These are phyloP conservation scores for Nephrotoma flavescens DNA, from an alignment of 2,888 invertebrate genomes.

Conservation along the genomic window DNA sequence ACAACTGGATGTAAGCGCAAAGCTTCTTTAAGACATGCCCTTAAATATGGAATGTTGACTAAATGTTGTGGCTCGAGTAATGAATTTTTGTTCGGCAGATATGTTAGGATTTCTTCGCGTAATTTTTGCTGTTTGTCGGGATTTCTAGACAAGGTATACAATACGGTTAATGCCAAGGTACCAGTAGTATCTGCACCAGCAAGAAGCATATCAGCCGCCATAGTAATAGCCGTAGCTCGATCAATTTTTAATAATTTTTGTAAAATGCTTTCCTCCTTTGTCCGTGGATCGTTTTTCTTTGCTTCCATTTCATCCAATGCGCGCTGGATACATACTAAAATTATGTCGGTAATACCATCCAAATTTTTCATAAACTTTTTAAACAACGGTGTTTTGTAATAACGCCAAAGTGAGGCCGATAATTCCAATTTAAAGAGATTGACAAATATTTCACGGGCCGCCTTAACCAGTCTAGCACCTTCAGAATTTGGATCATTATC, in stretches of 20 bases:
- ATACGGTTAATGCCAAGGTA: conserved; percentile 34
- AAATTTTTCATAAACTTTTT: conserved; percentile 17
- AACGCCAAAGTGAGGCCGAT: conserved; percentile 24
- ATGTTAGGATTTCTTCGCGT: conserved; percentile 37
- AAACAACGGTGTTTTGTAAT: conserved; percentile 21
- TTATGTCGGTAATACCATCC: conserved; percentile 17
- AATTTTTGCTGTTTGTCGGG: conserved; percentile 46
- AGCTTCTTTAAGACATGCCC: conserved; percentile 60
- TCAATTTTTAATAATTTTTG: conserved; percentile 47
- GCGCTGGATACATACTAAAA: background rate
- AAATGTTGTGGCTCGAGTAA: conserved; percentile 32
- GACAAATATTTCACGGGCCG: background rate
- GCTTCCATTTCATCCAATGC: background rate
- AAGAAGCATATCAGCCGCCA: conserved; percentile 53
- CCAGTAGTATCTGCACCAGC: conserved; percentile 51
- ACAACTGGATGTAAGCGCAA: conserved; percentile 46
- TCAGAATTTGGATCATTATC: conserved; percentile 9
- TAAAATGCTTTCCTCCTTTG: conserved; percentile 38
- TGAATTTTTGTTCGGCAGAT: conserved; percentile 30
- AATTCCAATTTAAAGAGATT: conserved; percentile 18
- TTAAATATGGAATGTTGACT: conserved; percentile 42
- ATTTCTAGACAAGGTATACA: conserved; percentile 47
- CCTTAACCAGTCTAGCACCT: background rate
- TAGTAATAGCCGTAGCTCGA: conserved; percentile 43
- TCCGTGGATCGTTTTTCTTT: conserved; percentile 15